These are phyloP conservation scores for Syritta pipiens DNA, from an alignment of 2,888 invertebrate species.

Conservation along the genomic window DNA sequence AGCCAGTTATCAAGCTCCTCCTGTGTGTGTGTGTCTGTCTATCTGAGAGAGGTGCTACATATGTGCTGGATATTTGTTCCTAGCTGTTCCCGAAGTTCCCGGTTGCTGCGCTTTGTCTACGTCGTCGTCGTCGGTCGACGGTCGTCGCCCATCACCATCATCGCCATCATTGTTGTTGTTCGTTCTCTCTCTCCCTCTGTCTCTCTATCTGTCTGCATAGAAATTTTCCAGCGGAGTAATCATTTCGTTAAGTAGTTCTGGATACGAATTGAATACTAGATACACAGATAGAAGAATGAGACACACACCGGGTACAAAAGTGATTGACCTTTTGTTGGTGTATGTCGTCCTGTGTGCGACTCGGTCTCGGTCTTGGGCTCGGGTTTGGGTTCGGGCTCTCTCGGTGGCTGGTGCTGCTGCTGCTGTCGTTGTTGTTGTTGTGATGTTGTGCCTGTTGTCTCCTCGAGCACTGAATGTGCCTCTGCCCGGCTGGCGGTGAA, in stretches of 20 bases:
- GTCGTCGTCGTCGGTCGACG: slow-evolving; percentile 24
- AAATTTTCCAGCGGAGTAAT: slow-evolving; percentile 68
- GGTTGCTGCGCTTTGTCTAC: slow-evolving; percentile 64
- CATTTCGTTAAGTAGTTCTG: slow-evolving; percentile 70
- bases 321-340: slow-evolving; percentile 69
- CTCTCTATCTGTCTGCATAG: slow-evolving; percentile 53
- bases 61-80: slow-evolving; percentile 66
- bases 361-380: too few relatives aligned
- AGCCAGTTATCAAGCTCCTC: slow-evolving; percentile 39
- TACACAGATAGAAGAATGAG: slow-evolving; percentile 63
- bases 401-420: slow-evolving; percentile 26
- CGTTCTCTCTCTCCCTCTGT: slow-evolving; percentile 18
- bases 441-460: too few relatives aligned
- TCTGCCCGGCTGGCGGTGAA: slow-evolving; percentile 43
- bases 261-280: slow-evolving; percentile 69
- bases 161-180: slow-evolving; percentile 23
- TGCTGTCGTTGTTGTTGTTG: too few relatives aligned
- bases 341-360: slow-evolving; percentile 65
- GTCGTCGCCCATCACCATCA: slow-evolving; percentile 39
- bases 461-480: slow-evolving; percentile 32
- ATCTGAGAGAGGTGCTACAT: slow-evolving; percentile 65
- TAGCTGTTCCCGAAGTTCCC: slow-evolving; percentile 64
- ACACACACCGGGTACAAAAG: slow-evolving; percentile 62
- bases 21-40: slow-evolving; percentile 28
- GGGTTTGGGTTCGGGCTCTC: too few relatives aligned